Conservation (phyloP, 2,113 vertebrate genomes). For the Pangasianodon hypophthalmus region DNA sequence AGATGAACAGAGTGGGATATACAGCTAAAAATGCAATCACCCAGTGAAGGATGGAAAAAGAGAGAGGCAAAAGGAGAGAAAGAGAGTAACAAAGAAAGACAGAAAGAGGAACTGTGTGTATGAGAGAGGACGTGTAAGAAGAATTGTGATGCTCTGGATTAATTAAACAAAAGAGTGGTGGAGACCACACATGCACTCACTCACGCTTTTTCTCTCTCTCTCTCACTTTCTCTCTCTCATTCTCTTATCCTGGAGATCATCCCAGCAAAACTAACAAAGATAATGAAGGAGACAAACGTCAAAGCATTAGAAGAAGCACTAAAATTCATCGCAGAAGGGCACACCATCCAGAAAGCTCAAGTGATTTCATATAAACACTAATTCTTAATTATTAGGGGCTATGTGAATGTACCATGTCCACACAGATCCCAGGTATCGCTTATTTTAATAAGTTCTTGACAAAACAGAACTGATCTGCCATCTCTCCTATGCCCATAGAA, state of each 20-base stretch:
- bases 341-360: background rate
- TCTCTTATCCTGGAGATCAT: background rate
- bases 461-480: too few relatives aligned
- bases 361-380: background rate
- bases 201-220: background rate
- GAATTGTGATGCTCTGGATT: constrained; percentile 11
- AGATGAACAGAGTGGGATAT: background rate
- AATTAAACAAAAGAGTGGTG: constrained; percentile 39
- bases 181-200: constrained; percentile 48
- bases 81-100: background rate
- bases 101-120: background rate
- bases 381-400: background rate
- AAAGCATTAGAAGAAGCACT: background rate
- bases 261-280: constrained; percentile 4
- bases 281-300: background rate
- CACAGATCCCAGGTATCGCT: background rate
- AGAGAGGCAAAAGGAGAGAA: background rate
- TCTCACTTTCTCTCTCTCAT: background rate
- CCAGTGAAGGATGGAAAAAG: background rate
- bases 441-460: background rate
- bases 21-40: background rate
- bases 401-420: background rate
- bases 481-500: background rate
- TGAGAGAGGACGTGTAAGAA: constrained; percentile 22
- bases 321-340: background rate